Evolutionary conservation across 2,888 invertebrate genomes (phyloP), one percentile per base, ranked within the genome.

Genomic region (Phytoseiulus persimilis): DNA sequence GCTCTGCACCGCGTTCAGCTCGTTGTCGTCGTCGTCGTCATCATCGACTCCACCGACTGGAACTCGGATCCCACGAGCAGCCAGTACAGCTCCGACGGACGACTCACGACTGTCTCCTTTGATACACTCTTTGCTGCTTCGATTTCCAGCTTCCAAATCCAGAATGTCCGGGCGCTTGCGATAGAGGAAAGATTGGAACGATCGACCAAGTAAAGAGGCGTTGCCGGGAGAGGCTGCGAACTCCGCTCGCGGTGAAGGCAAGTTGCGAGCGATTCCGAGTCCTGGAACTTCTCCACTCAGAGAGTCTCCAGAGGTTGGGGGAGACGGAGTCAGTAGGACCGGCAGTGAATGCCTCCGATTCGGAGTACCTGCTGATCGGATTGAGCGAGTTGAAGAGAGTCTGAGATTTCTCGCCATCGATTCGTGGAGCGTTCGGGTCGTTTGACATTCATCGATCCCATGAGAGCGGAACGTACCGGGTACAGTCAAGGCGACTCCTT

Each of bases 161-260:
- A 87, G 87, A 31, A 87, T 87, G 87, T 87, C 87, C 23, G 87
- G 87, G 11, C 87, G 32, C 39, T 87, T 87, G 33, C 87, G 87
- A 31, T 87, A 87, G 9, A 87, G 87, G 87, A 87, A 87, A 28
- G 87, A 87, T n/a, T 87, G 87, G 87, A 87, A 87, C 18, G 87
- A 87, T 33, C 87, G 87, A n/a, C 87, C 87, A 18, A 87, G 87
- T 32, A 87, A 45, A 33, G 87, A 87, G 6, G 87, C 87, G 33
- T 87, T 87, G 28, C 87, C 87, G 31, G 87, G 87, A 28, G 87
- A 87, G 33, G 87, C 32, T n/a, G 87, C 87, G n/a, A 87, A 87
- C 87, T 87, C 87, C 1, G 87, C 33, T 9, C 87, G 87, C 23
- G 87, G 87, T 23, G 87, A 87, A 33, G 33, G 32, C 33, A 87